phyloP scores from a whole-genome alignment of 2,113 vertebrate species.

The Penelope pileata region DNA sequence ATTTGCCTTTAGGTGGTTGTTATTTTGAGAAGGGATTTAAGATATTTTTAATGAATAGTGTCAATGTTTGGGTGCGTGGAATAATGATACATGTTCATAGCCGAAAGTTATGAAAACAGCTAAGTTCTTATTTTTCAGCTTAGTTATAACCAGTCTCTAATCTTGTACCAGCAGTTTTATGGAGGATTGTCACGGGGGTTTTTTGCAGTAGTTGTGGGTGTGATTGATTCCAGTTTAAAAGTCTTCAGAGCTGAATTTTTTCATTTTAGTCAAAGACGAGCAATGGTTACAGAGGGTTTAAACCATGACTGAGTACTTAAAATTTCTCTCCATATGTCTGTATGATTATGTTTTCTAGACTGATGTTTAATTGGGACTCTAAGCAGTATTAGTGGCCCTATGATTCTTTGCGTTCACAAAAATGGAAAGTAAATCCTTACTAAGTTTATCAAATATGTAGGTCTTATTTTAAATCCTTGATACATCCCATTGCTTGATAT shows the following conservation, averaged over 20 bases:
- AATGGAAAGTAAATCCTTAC: slow-evolving; percentile 10
- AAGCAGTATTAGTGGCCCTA: background rate
- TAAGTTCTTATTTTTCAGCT: background rate
- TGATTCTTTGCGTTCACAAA: slow-evolving; percentile 2
- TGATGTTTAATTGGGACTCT: slow-evolving; percentile 17
- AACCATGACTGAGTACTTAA: background rate
- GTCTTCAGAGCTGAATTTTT: slow-evolving; percentile 9
- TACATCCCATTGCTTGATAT: background rate
- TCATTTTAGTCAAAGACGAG: slow-evolving; percentile 24
- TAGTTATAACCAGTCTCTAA: background rate
- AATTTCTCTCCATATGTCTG: slow-evolving; percentile 10
- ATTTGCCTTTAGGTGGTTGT: background rate
- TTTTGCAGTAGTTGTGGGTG: background rate
- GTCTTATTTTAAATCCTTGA: background rate
- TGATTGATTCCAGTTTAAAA: slow-evolving; percentile 4
- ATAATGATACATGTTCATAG: background rate
- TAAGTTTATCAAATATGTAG: background rate
- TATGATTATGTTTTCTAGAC: slow-evolving; percentile 13
- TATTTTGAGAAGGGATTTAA: background rate
- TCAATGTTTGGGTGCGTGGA: background rate
- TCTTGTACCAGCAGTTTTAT: background rate
- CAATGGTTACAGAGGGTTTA: slow-evolving; percentile 3
- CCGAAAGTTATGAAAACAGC: background rate
- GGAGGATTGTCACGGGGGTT: background rate
- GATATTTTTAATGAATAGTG: background rate